Percentiles rank a stretch among this genome's conserved stretches.
Conservation (phyloP, 2,797 vertebrate genomes). For the Adelosebastes latens region DNA sequence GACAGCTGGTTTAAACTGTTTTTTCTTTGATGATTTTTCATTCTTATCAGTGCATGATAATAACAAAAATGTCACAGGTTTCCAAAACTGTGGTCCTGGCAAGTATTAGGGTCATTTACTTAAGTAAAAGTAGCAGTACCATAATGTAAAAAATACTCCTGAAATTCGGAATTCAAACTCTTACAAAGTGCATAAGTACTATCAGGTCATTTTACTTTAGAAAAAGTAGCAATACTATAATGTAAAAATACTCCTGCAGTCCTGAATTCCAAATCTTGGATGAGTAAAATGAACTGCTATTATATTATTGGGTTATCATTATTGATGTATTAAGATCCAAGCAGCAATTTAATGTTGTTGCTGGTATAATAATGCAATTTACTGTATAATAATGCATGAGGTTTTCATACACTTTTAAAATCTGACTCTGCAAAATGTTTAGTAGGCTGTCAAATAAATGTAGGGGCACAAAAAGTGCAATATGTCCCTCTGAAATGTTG, state of each 20-base stretch:
- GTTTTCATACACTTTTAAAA: not conserved
- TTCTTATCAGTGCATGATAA: not conserved
- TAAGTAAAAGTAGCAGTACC: not conserved
- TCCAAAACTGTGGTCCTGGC: not conserved
- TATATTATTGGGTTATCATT: not conserved
- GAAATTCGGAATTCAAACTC: not conserved
- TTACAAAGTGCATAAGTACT: not conserved
- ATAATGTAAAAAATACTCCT: not conserved
- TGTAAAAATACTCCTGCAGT: not conserved
- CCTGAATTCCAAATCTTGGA: no score
- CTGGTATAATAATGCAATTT: no score
- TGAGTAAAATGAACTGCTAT: not conserved
- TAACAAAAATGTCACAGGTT: not conserved
- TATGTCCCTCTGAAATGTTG: not conserved
- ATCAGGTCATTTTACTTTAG: no score
- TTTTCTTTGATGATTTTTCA: constrained; percentile 7
- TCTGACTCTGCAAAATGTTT: not conserved
- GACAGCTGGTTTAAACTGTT: constrained; percentile 46
- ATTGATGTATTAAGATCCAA: not conserved
- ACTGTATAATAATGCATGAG: not conserved
- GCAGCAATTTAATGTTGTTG: not conserved
- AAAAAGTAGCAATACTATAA: not conserved
- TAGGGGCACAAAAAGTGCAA: not conserved
- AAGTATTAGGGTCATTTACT: rapidly evolving
- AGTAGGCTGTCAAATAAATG: not conserved